Percentiles rank a stretch among this genome's conserved stretches.
phyloP scores from a whole-genome alignment of 1,140 invertebrate genomes.

The Habropoda laboriosa region DNA sequence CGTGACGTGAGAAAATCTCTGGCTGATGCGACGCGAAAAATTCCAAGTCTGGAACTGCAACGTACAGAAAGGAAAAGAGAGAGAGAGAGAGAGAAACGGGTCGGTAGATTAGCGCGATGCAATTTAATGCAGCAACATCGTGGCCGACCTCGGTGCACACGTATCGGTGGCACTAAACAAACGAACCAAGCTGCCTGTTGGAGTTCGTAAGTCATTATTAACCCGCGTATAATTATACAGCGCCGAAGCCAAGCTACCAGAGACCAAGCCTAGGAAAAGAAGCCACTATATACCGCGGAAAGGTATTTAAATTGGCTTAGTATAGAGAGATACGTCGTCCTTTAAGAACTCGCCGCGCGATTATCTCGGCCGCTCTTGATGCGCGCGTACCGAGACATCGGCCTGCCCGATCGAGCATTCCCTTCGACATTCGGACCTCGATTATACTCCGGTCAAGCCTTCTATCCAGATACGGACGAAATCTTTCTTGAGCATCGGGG shows the following conservation, averaged over 20 bases:
- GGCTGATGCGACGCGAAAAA: neutral
- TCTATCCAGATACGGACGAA: neutral
- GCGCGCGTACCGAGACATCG: constrained; percentile 25
- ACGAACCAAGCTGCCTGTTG: constrained; percentile 49
- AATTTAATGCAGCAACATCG: constrained; percentile 57
- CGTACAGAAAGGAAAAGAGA: neutral
- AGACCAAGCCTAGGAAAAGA: constrained; percentile 44
- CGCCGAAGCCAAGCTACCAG: constrained; percentile 39
- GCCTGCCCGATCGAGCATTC: constrained; percentile 37
- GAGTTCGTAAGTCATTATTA: constrained; percentile 68
- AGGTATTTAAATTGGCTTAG: constrained; percentile 67
- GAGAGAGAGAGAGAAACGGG: neutral
- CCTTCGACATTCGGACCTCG: constrained; percentile 30
- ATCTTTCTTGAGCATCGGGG: neutral
- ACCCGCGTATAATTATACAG: constrained; percentile 64
- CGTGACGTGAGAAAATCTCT: constrained; percentile 18
- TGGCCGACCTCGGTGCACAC: constrained; percentile 8
- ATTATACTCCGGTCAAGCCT: neutral
- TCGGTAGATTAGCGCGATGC: constrained; percentile 55
- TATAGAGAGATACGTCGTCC: constrained; percentile 46
- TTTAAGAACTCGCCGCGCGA: constrained; percentile 61
- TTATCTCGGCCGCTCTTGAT: constrained; percentile 54
- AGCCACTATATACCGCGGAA: constrained; percentile 41
- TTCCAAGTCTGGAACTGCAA: constrained; percentile 30
- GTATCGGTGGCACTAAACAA: constrained; percentile 63